Base-by-base conservation (phyloP, 1,140 invertebrate genomes). In the Vanessa tameamea region DNA sequence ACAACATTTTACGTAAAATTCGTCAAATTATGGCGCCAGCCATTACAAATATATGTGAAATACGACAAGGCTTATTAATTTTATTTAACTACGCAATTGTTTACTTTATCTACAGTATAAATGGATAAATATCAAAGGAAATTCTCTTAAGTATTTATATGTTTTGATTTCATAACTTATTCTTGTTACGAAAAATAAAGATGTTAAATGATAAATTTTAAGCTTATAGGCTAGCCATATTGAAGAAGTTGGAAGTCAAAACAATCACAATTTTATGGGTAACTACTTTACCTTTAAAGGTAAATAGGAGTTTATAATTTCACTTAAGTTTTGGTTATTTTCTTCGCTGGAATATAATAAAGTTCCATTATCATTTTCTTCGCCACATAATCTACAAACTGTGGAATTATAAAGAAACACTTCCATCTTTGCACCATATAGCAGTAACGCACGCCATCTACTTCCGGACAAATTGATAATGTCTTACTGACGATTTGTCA, bases 341-440 rank as follows among this genome's bases (percentile, higher is more conserved):
- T 94, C 91, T 67, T 94, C 93, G 76, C 82, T 80, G 9, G 87
- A 85, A 89, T 94, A 96, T 81, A 96, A 90, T 80, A 94, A 92
- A 73, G 94, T 95, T 74, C 95, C 95, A 83, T 95, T 95, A 78
- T 94, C 92, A 93, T 96, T 96, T 90, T 95, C 93, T 90, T 95
- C 94, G 11, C 94, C 95, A 93, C 95, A 96, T 88, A 96, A 93
- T 92, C 95, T 94, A 93, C 95, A 96, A 92, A 95, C 93, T 75
- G 93, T 94, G 76, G 95, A 96, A 88, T 96, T 94, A 87, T 95
- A 95, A 64, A 95, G 93, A 85, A 85, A 86, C 65, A 91, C 89
- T 89, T 91, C 89, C 89, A 91, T 91, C 75, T 83, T 87, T 79
- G 66, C 31, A 78, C 31, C 53, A 66, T 72, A 57, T 73, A 64